Base-by-base conservation (phyloP, 2,113 vertebrate genomes). In the Paramormyrops kingsleyae region DNA sequence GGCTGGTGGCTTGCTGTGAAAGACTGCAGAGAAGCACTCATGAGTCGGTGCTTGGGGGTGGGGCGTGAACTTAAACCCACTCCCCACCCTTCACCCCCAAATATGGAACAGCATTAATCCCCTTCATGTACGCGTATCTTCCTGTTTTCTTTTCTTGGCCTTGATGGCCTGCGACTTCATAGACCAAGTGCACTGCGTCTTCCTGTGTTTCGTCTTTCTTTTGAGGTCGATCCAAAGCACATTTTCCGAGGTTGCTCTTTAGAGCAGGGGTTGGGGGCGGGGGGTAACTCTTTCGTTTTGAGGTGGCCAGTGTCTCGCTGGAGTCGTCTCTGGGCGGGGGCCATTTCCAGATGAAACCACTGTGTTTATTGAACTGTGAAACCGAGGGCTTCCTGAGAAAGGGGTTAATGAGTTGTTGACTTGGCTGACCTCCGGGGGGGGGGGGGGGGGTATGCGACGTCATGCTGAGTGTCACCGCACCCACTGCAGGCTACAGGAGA, bases 401-500 rank as follows among this genome's bases (percentile, higher is more conserved):
- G 21, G 1, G 59, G 7, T 62, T 62, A n/a, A 62, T 62, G 59
- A 62, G 59, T 19, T 5, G 15, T 77, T 77, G 9, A n/a, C 4
- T 12, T n/a, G 44, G 42, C 19, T 49, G 83, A 47, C 17, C 24
- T 59, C 21, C 3, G 56, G 21, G 6, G 53, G 19, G 53, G 53
- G 56, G 0, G 59, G 59, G 24, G 56, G 15, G 21, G 52, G 3
- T 52, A 15, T n/a, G 24, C 8, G 1, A 10, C 17, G 31, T 19
- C 27, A 12, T 49, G 56, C 24, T 62, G 21, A n/a, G 56, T 62
- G 21, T 62, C 56, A n/a, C 17, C 52, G 15, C 17, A 5, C 52
- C 52, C 52, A 39, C 17, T 12, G 2, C 90, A 99, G 99, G 87
- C 96, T 99, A 77, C 99, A 99, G 93, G 99, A 99, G 86, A 99